Percentiles rank a stretch among this genome's conserved stretches.
Conservation (phyloP, 2,888 invertebrate genomes). For the Dicyrtomina minuta region DNA sequence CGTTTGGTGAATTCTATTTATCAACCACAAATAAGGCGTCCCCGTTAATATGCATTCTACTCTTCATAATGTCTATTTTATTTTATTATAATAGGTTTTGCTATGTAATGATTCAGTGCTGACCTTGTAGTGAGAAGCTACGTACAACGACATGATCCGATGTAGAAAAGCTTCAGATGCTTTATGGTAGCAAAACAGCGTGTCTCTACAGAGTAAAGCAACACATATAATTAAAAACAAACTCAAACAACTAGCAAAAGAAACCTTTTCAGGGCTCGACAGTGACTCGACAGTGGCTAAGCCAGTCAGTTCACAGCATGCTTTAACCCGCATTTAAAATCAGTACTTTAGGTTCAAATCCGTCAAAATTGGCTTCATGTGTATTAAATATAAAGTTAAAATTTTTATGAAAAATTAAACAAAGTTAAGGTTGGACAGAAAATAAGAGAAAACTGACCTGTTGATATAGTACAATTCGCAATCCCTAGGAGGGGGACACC, state of each 20-base stretch:
- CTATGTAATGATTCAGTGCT: too few relatives aligned
- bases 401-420: not conserved
- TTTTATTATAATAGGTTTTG: too few relatives aligned
- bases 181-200: constrained; percentile 93
- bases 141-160: constrained; percentile 86
- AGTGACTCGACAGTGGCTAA: too few relatives aligned
- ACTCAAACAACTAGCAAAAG: too few relatives aligned
- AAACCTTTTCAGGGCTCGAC: too few relatives aligned
- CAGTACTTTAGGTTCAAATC: too few relatives aligned
- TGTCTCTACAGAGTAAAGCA: constrained; percentile 66
- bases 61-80: too few relatives aligned
- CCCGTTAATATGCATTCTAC: too few relatives aligned
- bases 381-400: not conserved
- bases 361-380: too few relatives aligned
- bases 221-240: not conserved
- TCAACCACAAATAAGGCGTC: too few relatives aligned
- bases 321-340: too few relatives aligned
- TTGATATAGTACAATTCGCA: constrained; percentile 88
- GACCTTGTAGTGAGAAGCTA: constrained; percentile 95
- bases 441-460: constrained; percentile 54
- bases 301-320: too few relatives aligned
- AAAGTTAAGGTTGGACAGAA: not conserved
- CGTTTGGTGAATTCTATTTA: constrained; percentile 90
- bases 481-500: constrained; percentile 82
- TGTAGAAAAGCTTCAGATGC: constrained; percentile 91